Base-by-base conservation (phyloP, 1,140 invertebrate species). In the Matsumurasca onukii region DNA sequence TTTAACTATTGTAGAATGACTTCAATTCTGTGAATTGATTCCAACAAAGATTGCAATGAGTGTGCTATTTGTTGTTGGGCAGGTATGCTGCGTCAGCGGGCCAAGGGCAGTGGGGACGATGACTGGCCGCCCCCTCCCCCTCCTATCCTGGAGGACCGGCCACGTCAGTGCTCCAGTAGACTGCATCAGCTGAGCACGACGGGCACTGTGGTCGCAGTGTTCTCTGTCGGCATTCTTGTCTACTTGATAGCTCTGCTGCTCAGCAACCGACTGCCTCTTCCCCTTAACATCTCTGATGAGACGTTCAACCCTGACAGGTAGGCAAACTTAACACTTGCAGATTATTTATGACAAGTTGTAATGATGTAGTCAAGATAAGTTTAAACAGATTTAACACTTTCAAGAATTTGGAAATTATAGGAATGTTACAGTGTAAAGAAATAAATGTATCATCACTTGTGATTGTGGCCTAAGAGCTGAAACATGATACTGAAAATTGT, bases 261-360 rank as follows among this genome's bases (percentile, higher is more conserved):
- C 9, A 65, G 48, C 25, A 65, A 65, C 34, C 45, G 62, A 24
- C 34, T 65, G 20, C 62, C 62, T 1, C 48, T 65, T 24, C 62
- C 62, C 27, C 39, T 65, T 12, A 65, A 65, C 24, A 65, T 65
- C n/a, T 45, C 62, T 2, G 62, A 65, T 48, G 62, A 65, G 48
- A 65, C 31, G 9, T 65, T 65, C 27, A 39, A 65, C 27, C n/a
- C 62, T 65, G 39, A 65, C 17, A 65, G 62, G 62, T 65, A 22
- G 48, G 22, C 12, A 2, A 27, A 27, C 20, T 45, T 17, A n/a
- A n/a, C n/a, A n/a, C n/a, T 45, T 12, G 34, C 17, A 12, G 9
- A 12, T 45, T 45, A 12, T 17, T 45, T 45, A 45, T 45, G 34
- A 17, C 9, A 12, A 45, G 9, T 45, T 45, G 9, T 45, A 45